phyloP scores from a whole-genome alignment of 2,888 invertebrate species.

The Eristalinus aeneus region DNA sequence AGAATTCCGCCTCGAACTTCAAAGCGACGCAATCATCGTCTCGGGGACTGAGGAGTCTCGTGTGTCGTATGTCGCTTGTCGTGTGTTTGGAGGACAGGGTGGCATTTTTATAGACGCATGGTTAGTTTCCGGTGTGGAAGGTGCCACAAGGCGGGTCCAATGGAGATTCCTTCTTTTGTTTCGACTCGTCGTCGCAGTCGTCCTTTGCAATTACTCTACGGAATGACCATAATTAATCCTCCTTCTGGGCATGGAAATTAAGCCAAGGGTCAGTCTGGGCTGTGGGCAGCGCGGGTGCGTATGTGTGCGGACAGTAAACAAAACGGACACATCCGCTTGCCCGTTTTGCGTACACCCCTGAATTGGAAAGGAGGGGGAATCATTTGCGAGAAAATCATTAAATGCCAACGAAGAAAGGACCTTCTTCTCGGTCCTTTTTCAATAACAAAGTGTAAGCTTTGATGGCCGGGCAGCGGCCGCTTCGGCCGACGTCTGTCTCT shows the following conservation, averaged over 20 bases:
- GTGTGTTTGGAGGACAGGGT: conserved; percentile 1
- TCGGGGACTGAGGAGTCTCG: not conserved
- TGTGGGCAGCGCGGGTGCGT: not conserved
- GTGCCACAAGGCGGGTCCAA: not conserved
- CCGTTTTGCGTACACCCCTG: conserved; percentile 3
- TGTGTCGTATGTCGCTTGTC: not conserved
- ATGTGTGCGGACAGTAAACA: conserved; percentile 39
- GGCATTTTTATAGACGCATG: conserved; percentile 51
- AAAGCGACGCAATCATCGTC: not conserved
- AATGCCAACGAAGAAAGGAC: conserved; percentile 55
- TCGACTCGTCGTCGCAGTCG: conserved; percentile 10
- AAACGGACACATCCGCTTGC: conserved; percentile 55
- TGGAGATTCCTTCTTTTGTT: conserved; percentile 49
- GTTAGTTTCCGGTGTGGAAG: conserved; percentile 42
- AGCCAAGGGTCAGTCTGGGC: conserved; percentile 55
- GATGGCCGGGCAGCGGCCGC: conserved; percentile 25
- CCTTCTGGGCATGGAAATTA: conserved; percentile 59
- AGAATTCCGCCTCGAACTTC: not conserved
- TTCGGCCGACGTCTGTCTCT: conserved; percentile 50
- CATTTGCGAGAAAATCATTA: conserved; percentile 62
- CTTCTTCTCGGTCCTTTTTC: conserved; percentile 32
- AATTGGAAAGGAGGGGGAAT: conserved; percentile 55
- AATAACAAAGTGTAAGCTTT: conserved; percentile 64
- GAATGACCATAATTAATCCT: conserved; percentile 71
- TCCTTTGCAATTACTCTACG: conserved; percentile 69